Conservation (phyloP, 2,113 vertebrate species). For the Epinephelus cyanopodus region DNA sequence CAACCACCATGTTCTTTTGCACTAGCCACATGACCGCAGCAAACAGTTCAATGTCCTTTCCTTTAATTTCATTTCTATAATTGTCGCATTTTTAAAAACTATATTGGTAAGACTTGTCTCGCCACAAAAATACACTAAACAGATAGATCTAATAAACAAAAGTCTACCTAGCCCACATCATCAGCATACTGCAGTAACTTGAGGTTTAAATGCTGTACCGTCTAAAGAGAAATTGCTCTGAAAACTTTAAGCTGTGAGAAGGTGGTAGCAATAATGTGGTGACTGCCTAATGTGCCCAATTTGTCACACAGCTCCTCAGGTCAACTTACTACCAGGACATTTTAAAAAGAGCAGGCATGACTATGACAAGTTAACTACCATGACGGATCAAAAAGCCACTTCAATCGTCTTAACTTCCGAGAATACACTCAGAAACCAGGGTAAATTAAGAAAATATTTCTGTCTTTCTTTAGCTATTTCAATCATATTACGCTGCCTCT, state of each 20-base stretch:
- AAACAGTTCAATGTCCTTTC: too few relatives aligned
- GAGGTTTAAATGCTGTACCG: not conserved
- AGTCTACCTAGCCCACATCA: not conserved
- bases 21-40: too few relatives aligned
- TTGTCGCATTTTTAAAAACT: not conserved
- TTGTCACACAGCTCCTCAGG: slow-evolving; percentile 18
- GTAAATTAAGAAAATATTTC: slow-evolving; percentile 62
- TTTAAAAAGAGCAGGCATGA: slow-evolving; percentile 53
- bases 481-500: slow-evolving; percentile 49
- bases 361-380: slow-evolving; percentile 36
- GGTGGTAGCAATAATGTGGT: slow-evolving; percentile 19
- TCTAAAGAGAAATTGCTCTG: not conserved
- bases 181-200: not conserved
- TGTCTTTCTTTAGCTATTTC: slow-evolving; percentile 69
- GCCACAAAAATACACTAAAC: not conserved
- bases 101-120: not conserved
- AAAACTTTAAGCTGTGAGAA: not conserved
- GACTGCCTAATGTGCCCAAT: slow-evolving; percentile 16
- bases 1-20: too few relatives aligned
- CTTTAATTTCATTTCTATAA: too few relatives aligned
- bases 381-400: slow-evolving; percentile 58
- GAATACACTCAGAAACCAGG: slow-evolving; percentile 57
- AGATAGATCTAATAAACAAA: not conserved
- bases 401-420: slow-evolving; percentile 60
- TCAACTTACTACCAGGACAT: slow-evolving; percentile 26